phyloP scores from a whole-genome alignment of 2,888 invertebrate species.

The Lasius platythorax region DNA sequence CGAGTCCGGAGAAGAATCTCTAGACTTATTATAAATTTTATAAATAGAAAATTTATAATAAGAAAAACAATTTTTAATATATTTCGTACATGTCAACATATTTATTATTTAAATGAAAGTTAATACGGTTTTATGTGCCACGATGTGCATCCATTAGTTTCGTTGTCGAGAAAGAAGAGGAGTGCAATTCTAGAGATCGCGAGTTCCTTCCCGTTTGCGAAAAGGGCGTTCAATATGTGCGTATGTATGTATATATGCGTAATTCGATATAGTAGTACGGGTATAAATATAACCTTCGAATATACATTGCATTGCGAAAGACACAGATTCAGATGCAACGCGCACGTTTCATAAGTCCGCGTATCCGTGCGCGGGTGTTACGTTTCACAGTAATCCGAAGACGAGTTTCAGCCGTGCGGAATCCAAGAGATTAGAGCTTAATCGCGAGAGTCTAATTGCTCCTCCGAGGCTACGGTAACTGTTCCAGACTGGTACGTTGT shows the following conservation, averaged over 20 bases:
- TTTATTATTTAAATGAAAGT: background rate
- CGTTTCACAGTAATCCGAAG: slow-evolving; percentile 50
- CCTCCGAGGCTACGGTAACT: slow-evolving; percentile 52
- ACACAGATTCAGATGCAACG: slow-evolving; percentile 9
- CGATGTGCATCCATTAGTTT: background rate
- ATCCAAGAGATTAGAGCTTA: slow-evolving; percentile 62
- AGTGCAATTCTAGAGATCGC: background rate
- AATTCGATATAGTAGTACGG: background rate
- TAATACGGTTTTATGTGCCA: background rate
- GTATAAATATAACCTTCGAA: slow-evolving; percentile 1
- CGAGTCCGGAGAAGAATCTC: background rate
- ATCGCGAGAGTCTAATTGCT: slow-evolving; percentile 61
- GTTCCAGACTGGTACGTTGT: slow-evolving; percentile 58
- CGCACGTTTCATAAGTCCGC: slow-evolving; percentile 29
- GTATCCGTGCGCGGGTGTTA: slow-evolving; percentile 30
- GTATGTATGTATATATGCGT: background rate
- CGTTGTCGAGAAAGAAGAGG: background rate
- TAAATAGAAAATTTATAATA: background rate
- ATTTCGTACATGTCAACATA: background rate
- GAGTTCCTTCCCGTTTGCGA: background rate
- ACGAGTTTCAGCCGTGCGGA: slow-evolving; percentile 56
- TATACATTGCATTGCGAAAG: background rate
- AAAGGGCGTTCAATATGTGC: background rate
- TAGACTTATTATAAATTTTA: no score
- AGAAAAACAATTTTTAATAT: background rate